A percentile compares a stretch with the other conserved stretches of the same genome.
Conservation (phyloP, 92 coral and sea anemone genomes). For the Parazoanthus atlanticus region DNA sequence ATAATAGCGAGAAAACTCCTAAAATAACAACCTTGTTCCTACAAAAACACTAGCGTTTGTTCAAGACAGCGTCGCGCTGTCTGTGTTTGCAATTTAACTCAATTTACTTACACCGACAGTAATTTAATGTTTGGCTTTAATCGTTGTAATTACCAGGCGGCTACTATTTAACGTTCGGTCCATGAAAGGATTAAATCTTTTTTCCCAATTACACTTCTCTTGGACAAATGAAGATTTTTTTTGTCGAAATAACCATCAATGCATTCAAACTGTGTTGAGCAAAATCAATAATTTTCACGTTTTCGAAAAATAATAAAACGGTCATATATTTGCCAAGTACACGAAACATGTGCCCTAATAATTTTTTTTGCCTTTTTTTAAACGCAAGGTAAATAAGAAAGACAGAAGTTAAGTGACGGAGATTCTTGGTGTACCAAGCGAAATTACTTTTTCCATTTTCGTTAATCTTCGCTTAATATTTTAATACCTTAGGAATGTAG, state of each 20-base stretch:
- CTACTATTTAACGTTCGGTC: background rate
- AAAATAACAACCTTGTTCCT: background rate
- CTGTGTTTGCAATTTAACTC: background rate
- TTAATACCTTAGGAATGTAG: constrained; percentile 23
- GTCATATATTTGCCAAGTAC: background rate
- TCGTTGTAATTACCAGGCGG: constrained; percentile 22
- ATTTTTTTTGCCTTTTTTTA: background rate
- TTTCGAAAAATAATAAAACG: background rate
- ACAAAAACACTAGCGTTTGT: background rate
- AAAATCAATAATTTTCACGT: background rate
- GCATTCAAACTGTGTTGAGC: background rate
- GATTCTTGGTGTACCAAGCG: background rate
- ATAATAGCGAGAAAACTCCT: background rate
- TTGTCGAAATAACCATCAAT: background rate
- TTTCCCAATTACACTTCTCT: background rate
- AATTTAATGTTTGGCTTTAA: constrained; percentile 2
- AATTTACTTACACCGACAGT: background rate
- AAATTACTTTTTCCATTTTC: constrained; percentile 16
- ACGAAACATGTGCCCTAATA: background rate
- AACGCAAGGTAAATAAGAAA: constrained; percentile 1
- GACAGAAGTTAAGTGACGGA: background rate
- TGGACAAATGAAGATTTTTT: background rate
- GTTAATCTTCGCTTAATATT: constrained; percentile 4
- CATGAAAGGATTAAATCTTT: background rate
- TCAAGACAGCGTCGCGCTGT: background rate